A percentile compares a stretch with the other conserved stretches of the same genome.
phyloP scores from a whole-genome alignment of 2,888 invertebrate genomes.

The Protonemura montana region DNA sequence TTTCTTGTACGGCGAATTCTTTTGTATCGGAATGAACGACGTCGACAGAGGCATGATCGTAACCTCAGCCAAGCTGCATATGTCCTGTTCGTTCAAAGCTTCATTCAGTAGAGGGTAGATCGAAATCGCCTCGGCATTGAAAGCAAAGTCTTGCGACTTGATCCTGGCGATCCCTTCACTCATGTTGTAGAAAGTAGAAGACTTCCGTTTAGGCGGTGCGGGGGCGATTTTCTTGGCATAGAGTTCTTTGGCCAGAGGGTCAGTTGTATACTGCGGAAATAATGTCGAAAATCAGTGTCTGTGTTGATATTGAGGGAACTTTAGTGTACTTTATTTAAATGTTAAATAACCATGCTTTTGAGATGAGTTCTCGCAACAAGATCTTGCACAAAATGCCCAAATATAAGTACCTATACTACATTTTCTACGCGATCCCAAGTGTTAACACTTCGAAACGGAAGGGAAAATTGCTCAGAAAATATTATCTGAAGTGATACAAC shows the following conservation, averaged over 20 bases:
- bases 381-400: too few relatives aligned
- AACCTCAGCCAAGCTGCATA: slow-evolving; percentile 45
- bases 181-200: slow-evolving; percentile 35
- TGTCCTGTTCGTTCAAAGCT: slow-evolving; percentile 42
- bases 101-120: slow-evolving; percentile 43
- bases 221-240: slow-evolving; percentile 45
- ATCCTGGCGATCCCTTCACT: slow-evolving; percentile 44
- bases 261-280: slow-evolving; percentile 66
- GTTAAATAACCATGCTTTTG: too few relatives aligned
- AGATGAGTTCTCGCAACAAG: too few relatives aligned
- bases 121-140: slow-evolving; percentile 46
- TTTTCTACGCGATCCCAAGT: too few relatives aligned
- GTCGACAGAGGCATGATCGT: slow-evolving; percentile 7
- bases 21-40: slow-evolving; percentile 25
- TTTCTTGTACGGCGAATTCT: slow-evolving; percentile 37
- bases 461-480: too few relatives aligned
- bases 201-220: slow-evolving; percentile 8
- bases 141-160: slow-evolving; percentile 43
- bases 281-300: too few relatives aligned
- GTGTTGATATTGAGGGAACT: too few relatives aligned
- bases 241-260: slow-evolving; percentile 65
- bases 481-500: too few relatives aligned
- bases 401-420: too few relatives aligned
- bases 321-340: too few relatives aligned
- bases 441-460: too few relatives aligned